Evolutionary conservation across 2,888 invertebrate genomes (phyloP), one percentile per base, ranked within the genome.

Genomic region (Caenorhabditis japonica): DNA sequence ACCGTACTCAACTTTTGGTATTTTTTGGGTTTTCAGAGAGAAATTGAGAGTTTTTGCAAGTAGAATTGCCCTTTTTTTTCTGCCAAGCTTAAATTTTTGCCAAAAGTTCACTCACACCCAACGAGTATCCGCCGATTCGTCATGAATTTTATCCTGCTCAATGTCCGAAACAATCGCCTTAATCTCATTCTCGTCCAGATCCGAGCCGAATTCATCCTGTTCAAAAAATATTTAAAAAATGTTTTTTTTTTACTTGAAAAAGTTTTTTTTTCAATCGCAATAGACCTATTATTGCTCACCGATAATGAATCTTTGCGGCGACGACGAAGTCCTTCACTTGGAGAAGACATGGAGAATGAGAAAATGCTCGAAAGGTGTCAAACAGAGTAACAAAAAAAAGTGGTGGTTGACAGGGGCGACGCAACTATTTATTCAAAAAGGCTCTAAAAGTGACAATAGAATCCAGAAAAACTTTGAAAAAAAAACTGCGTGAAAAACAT

Each of bases 121-220:
- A 55, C 76, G 38, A 1, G 76, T 74, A 41, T 76, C 76, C 19
- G 75, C 70, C 1, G 34, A 39, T 23, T 49, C 47, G 30, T 60
- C 72, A 17, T 75, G 61, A 15, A 74, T 47, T 46, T 76, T 74
- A 41, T 82, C 80, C 49, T 75, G 73, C 60, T 82, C 80, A 41
- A 82, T 74, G n/a, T 80, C 82, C 21, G 64, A 73, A 17, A 82
- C 75, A 53, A 80, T 79, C 1, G 69, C 62, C 30, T 79, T 71
- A 75, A 80, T 78, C 64, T 78, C 77, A 34, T 72, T 56, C 47
- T 80, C 76, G 39, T 76, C 75, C 4, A 74, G 27, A 23, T 74
- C 74, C 36, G 75, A 76, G 58, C 76, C 80, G 47, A 62, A 75
- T 17, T 76, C 79, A 36, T 79, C 74, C 79, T 77, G 30, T n/a